Base-by-base conservation (phyloP, 1,140 invertebrate species). In the Rhagoletis zephyria region DNA sequence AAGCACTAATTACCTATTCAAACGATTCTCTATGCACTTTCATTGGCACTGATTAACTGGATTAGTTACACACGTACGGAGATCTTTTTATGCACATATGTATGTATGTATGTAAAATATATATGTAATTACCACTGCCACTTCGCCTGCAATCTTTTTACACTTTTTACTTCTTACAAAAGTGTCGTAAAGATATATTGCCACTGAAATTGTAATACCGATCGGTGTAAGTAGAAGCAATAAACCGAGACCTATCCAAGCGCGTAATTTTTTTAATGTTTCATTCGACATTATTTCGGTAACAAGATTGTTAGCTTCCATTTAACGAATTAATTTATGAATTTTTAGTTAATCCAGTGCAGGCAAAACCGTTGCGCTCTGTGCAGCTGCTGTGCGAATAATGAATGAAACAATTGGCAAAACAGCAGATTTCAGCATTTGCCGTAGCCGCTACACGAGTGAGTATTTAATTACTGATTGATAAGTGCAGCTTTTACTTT, bases 111-210 rank as follows among this genome's bases (percentile, higher is more conserved):
- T 56, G 5, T 56, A 56, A 7, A n/a, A 63, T 63, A 63, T n/a
- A n/a, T 63, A 30, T 63, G 61, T 63, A 74, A 74, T 86, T 86
- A 86, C 85, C 85, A 63, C 85, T 63, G 85, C 85, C 7, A 86
- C 85, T 45, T 86, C 85, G 40, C 85, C 85, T 7, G 60, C 14
- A 45, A 86, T 64, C 14, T 63, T 63, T 86, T 86, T 86, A 9
- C 14, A 45, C 45, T 30, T 42, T 60, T 56, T 81, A 0, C 9
- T 81, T 30, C 2, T 19, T 6, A 81, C 10, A 81, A 56, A 81
- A 81, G n/a, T 81, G 6, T 81, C n/a, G n/a, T 81, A 81, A n/a
- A 81, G 4, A 81, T 81, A 81, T 59, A 10, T 56, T 1, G 45
- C n/a, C 5, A 56, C 48, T 14, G 48, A 19, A 56, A 81, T 30